phyloP scores from a whole-genome alignment of 2,888 invertebrate species.

The Drosophila macrospina region DNA sequence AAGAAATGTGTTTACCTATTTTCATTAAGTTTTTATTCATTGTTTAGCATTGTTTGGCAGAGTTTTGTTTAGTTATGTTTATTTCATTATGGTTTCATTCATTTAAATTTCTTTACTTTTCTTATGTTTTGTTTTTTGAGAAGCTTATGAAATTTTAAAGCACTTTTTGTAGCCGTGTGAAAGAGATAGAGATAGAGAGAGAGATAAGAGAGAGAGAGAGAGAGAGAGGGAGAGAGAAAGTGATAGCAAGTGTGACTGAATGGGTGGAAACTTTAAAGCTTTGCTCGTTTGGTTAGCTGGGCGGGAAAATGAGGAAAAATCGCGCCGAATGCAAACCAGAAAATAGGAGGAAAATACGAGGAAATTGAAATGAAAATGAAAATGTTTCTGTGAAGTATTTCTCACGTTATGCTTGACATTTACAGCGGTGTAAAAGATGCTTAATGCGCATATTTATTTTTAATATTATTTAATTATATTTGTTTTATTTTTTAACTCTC shows the following conservation, averaged over 20 bases:
- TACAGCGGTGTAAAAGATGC: conserved; percentile 68
- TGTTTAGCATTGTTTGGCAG: conserved; percentile 55
- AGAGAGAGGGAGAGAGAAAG: background rate
- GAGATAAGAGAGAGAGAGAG: conserved; percentile 6
- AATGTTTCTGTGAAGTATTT: conserved; percentile 28
- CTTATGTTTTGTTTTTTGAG: conserved; percentile 19
- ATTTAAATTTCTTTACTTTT: conserved; percentile 2
- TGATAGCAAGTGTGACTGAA: background rate
- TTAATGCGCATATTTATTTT: conserved; percentile 42
- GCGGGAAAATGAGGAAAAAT: conserved; percentile 17
- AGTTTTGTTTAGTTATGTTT: conserved; percentile 11
- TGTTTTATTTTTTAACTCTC: conserved; percentile 46
- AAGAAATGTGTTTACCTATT: conserved; percentile 37
- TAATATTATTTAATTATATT: conserved; percentile 38
- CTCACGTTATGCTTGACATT: conserved; percentile 61
- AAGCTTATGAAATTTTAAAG: conserved; percentile 48
- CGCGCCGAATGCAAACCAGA: background rate
- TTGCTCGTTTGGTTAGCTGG: conserved; percentile 14
- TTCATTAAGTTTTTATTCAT: conserved; percentile 29
- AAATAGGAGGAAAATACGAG: background rate
- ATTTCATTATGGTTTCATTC: conserved; percentile 18
- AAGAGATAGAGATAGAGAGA: background rate
- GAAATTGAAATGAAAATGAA: background rate
- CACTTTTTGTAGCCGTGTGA: conserved; percentile 33
- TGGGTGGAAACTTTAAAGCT: conserved; percentile 29